phyloP scores from a whole-genome alignment of 2,113 vertebrate genomes.

The Pitta sordida region DNA sequence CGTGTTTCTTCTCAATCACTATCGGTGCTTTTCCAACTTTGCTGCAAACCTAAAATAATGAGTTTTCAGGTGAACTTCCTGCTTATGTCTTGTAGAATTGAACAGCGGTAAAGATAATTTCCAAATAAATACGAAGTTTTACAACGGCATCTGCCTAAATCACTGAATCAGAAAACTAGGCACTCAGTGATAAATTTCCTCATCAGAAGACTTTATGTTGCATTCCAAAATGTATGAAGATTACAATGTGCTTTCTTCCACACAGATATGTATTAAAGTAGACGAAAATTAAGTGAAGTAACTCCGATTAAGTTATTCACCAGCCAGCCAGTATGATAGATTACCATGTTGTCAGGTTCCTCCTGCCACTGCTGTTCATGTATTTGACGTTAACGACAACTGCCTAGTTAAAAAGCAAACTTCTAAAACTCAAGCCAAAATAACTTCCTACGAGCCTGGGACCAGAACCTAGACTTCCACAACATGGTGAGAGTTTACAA shows the following conservation, averaged over 20 bases:
- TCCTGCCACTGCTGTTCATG: neutral
- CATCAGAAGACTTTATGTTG: neutral
- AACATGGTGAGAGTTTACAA: neutral
- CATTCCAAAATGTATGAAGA: neutral
- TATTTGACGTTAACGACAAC: neutral
- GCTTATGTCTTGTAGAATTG: neutral
- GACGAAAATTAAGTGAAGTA: neutral
- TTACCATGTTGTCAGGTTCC: neutral
- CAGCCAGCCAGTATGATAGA: neutral
- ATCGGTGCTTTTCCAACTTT: neutral
- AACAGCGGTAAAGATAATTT: neutral
- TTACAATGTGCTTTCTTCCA: neutral
- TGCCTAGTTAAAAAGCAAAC: neutral
- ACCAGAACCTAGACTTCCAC: neutral
- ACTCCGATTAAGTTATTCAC: neutral
- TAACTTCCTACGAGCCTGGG: neutral
- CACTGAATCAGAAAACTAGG: neutral
- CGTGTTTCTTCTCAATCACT: neutral
- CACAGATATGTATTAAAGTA: accelerated
- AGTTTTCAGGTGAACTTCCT: neutral
- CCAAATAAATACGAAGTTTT: neutral
- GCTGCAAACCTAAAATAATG: neutral
- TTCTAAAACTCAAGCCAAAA: neutral
- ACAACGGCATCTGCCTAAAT: neutral
- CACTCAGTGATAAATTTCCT: neutral